Conservation (phyloP, 2,888 invertebrate genomes). For the Meteorus colon region DNA sequence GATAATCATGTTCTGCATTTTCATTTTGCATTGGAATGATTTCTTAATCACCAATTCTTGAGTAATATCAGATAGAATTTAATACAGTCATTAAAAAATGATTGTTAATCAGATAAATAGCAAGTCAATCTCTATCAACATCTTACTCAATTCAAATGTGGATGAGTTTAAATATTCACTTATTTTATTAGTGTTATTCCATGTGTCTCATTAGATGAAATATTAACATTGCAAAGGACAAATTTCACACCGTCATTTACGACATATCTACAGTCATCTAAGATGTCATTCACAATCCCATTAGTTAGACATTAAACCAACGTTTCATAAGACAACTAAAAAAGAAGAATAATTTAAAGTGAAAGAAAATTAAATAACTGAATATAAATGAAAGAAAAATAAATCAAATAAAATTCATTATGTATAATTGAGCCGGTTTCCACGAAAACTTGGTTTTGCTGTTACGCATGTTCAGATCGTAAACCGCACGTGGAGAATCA, state of each 20-base stretch:
- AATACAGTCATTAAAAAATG: too few species aligned
- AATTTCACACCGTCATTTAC: slow-evolving; percentile 16
- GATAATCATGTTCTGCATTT: too few species aligned
- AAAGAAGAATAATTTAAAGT: neutral
- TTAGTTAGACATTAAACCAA: slow-evolving; percentile 10
- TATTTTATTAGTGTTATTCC: slow-evolving; percentile 5
- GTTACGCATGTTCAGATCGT: slow-evolving; percentile 22
- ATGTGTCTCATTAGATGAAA: neutral
- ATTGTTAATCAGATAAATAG: too few species aligned
- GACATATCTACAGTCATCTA: slow-evolving; percentile 19
- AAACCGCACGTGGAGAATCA: slow-evolving; percentile 16
- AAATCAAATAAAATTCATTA: slow-evolving; percentile 26
- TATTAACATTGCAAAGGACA: neutral
- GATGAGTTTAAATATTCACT: neutral
- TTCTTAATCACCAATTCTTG: too few species aligned
- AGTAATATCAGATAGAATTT: neutral
- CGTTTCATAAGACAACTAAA: neutral
- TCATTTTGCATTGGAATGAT: too few species aligned
- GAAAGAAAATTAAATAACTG: too few species aligned
- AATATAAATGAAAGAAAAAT: neutral
- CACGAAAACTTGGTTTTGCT: slow-evolving; percentile 39
- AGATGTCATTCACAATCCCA: slow-evolving; percentile 40
- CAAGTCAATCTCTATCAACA: too few species aligned
- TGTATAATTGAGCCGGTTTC: slow-evolving; percentile 40
- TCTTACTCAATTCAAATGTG: too few species aligned